Base-by-base conservation (phyloP, 1,140 invertebrate genomes). In the Tetranychus urticae region DNA sequence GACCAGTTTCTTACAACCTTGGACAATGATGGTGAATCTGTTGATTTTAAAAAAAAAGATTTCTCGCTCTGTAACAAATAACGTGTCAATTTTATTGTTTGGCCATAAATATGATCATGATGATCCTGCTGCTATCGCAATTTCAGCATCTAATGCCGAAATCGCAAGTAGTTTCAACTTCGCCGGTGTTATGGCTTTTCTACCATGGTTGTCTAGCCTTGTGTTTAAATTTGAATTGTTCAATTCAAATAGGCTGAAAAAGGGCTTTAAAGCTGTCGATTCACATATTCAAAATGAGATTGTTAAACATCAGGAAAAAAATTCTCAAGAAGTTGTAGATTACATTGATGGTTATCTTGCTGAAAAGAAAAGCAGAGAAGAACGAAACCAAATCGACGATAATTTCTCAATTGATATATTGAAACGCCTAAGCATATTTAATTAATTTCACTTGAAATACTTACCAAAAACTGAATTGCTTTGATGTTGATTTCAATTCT, bases 291-390 rank as follows among this genome's bases (percentile, higher is more conserved):
- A 42, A 42, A 42, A 10, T 42, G 39, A 42, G 10, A 42, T 42
- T 6, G 39, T 6, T 42, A 81, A 78, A 62, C 87, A 91, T 68
- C 82, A 85, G 62, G 70, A 76, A 45, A 79, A 77, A 1, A 83
- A 42, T 6, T 42, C 83, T 64, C 71, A 78, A 61, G 67, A 74
- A 64, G 65, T 77, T 34, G 77, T 79, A 47, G 86, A 90, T 72
- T 80, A 90, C 31, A 88, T 91, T 78, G 86, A 90, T 66, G 79
- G 81, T 12, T 90, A 88, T 68, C 73, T 90, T 23, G 76, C 83
- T 47, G 79, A 85, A 74, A 82, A 85, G n/a, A 8, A 57, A 5
- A n/a, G n/a, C 5, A 5, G 56, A 36, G 34, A 57, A n/a, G 33
- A 39, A 42, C 5, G 10, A 5, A 42, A 42, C 39, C 8, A 35